Conservation (phyloP, 2,113 vertebrate species). For the Thymallus thymallus region DNA sequence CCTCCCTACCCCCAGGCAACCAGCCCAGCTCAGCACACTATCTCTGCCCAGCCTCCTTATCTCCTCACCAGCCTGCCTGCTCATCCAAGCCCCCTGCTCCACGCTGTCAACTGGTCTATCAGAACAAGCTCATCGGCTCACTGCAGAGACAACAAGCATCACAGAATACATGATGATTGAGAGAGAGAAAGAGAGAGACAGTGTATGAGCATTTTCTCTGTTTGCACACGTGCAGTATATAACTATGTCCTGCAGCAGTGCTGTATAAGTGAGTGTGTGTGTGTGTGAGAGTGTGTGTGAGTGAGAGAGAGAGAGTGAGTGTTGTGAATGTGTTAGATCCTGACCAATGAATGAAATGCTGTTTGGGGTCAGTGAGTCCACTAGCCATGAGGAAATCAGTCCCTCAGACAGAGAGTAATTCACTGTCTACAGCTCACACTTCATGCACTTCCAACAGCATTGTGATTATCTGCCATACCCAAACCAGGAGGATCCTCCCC, state of each 20-base stretch:
- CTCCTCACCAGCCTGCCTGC: slow-evolving; percentile 49
- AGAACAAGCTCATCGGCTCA: slow-evolving; percentile 45
- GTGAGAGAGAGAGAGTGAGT: neutral
- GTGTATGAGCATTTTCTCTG: too few relatives aligned
- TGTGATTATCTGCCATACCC: slow-evolving; percentile 24
- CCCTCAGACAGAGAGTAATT: neutral
- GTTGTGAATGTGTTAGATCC: neutral
- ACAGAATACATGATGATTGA: neutral
- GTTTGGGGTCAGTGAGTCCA: slow-evolving; percentile 40
- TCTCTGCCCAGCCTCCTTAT: slow-evolving; percentile 48
- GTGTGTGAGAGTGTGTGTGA: neutral
- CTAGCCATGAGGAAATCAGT: slow-evolving; percentile 2
- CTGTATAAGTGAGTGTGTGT: neutral
- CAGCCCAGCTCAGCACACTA: neutral
- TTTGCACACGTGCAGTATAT: too few relatives aligned
- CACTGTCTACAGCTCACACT: slow-evolving; percentile 24
- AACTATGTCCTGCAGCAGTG: neutral
- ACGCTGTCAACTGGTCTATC: slow-evolving; percentile 27
- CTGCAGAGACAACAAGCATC: neutral
- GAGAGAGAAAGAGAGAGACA: slow-evolving; percentile 14
- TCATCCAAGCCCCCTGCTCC: slow-evolving; percentile 55
- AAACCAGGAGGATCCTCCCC: slow-evolving; percentile 12
- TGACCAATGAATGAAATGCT: neutral
- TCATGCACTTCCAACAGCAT: slow-evolving; percentile 14
- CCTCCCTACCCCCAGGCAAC: slow-evolving; percentile 36